Percentiles rank a stretch among this genome's conserved stretches.
These are phyloP conservation scores for Uropsilus gracilis DNA, from an alignment of 2,113 vertebrate genomes.

Conservation along the genomic window DNA sequence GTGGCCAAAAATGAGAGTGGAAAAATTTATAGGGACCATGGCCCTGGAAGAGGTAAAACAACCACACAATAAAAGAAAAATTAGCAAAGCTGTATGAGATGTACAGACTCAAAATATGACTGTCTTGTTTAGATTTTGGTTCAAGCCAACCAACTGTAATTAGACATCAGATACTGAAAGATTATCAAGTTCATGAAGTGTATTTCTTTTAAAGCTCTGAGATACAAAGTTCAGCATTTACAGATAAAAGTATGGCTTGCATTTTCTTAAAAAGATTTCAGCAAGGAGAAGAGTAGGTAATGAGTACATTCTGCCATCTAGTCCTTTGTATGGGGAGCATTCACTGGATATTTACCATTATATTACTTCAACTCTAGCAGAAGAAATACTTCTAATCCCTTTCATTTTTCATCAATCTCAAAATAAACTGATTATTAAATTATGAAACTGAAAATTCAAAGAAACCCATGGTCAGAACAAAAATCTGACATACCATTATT, in stretches of 20 bases:
- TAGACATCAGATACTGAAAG: no score
- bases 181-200: no score
- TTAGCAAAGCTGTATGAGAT: no score
- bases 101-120: no score
- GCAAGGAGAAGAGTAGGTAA: not conserved
- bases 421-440: not conserved
- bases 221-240: no score
- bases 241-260: no score
- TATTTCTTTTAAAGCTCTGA: no score
- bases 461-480: not conserved
- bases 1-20: not conserved
- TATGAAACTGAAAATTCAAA: not conserved
- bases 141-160: no score
- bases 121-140: no score
- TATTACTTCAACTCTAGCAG: not conserved
- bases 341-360: not conserved
- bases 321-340: not conserved
- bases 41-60: no score
- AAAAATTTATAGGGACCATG: no score
- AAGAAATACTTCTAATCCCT: not conserved
- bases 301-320: not conserved
- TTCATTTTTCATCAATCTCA: not conserved
- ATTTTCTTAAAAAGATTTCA: not conserved
- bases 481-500: conserved; percentile 88
- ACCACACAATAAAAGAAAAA: no score